Evolutionary conservation across 2,113 vertebrate genomes (phyloP).

Genomic region (Calyptomena viridis): DNA sequence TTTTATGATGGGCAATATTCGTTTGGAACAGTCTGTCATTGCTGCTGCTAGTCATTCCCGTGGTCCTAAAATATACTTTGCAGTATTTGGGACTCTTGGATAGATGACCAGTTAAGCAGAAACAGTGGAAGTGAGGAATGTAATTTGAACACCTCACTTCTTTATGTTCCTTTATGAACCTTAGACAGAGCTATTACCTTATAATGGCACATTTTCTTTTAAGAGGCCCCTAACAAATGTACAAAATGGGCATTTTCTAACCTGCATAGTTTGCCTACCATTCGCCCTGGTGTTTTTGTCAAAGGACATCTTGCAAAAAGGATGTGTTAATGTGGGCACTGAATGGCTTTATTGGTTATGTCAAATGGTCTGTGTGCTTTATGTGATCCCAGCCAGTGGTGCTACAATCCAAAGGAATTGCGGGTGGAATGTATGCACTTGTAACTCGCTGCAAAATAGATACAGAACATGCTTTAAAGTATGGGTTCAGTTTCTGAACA

Average conservation of each 20-base stretch:
- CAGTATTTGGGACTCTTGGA: neutral
- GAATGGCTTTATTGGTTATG: neutral
- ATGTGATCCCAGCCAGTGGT: neutral
- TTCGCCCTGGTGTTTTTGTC: neutral
- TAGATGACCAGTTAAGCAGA: slow-evolving; percentile 41
- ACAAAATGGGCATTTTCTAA: neutral
- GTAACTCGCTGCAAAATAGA: neutral
- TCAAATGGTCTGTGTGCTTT: neutral
- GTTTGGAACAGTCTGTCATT: slow-evolving; percentile 7
- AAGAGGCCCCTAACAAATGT: neutral
- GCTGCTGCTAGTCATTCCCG: neutral
- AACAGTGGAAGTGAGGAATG: neutral
- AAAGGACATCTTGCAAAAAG: neutral
- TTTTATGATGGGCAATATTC: slow-evolving; percentile 4
- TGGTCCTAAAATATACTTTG: neutral
- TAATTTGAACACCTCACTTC: slow-evolving; percentile 21
- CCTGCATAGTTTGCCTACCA: neutral
- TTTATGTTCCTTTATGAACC: slow-evolving; percentile 55
- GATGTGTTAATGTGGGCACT: neutral
- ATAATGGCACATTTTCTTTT: slow-evolving; percentile 1
- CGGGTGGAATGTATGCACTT: neutral
- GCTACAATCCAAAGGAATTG: neutral
- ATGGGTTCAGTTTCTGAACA: neutral
- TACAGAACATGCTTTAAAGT: neutral
- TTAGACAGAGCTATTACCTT: slow-evolving; percentile 20